Percentiles rank a stretch among this genome's conserved stretches.
phyloP scores from a whole-genome alignment of 2,888 invertebrate genomes.

The Campoletis raptor region DNA sequence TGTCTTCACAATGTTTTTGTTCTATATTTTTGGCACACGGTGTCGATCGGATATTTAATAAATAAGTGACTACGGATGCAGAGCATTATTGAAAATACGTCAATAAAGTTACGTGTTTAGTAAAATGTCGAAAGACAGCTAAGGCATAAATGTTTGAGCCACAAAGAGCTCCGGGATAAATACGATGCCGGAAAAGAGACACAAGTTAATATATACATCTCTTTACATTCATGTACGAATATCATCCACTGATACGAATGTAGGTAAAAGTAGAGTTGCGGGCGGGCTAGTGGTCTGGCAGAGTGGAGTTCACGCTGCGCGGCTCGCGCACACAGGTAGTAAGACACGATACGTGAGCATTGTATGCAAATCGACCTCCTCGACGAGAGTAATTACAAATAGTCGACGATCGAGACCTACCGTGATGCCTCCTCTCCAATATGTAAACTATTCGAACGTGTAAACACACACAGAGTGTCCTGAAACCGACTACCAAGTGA shows the following conservation, averaged over 20 bases:
- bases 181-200: conserved; percentile 59
- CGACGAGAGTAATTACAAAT: conserved; percentile 77
- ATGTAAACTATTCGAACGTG: conserved; percentile 1
- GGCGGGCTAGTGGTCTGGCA: conserved; percentile 57
- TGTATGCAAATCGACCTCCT: conserved; percentile 76
- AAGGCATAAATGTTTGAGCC: conserved; percentile 9
- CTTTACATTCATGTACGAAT: not conserved
- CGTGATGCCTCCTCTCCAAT: conserved; percentile 50
- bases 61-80: not conserved
- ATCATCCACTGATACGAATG: not conserved
- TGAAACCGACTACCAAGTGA: not conserved
- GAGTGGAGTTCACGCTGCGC: conserved; percentile 56
- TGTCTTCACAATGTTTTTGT: not conserved
- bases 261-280: conserved; percentile 51
- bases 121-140: conserved; percentile 14
- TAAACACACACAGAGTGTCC: not conserved
- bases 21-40: not conserved
- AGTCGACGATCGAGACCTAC: conserved; percentile 71
- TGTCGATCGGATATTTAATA: not conserved
- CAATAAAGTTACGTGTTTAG: not conserved
- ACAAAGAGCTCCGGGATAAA: conserved; percentile 30
- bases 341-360: conserved; percentile 75
- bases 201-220: not conserved
- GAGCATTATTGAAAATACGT: conserved; percentile 15
- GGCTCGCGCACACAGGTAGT: conserved; percentile 63